phyloP scores from a whole-genome alignment of 2,888 invertebrate species.

The Drosophila buzzatii region DNA sequence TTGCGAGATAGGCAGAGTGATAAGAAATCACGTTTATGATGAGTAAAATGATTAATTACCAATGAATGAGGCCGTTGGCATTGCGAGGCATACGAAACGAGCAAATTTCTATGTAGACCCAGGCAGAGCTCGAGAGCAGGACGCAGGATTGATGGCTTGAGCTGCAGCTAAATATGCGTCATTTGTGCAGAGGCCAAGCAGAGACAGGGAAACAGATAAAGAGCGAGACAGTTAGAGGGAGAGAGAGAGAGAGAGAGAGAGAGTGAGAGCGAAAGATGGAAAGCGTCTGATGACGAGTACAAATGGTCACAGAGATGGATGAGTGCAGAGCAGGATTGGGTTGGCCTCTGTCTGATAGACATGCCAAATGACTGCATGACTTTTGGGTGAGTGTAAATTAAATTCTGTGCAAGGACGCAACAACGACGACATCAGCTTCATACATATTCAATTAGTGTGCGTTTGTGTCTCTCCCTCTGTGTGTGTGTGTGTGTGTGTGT shows the following conservation, averaged over 20 bases:
- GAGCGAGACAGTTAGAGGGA: conserved; percentile 2
- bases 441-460: conserved; percentile 80
- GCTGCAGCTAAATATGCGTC: conserved; percentile 79
- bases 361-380: conserved; percentile 81
- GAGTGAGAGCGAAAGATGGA: conserved; percentile 21
- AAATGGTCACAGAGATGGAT: conserved; percentile 76
- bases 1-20: conserved; percentile 41
- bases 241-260: conserved; percentile 15
- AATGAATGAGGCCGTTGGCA: conserved; percentile 81
- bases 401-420: conserved; percentile 72
- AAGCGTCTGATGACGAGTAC: conserved; percentile 69
- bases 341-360: conserved; percentile 68
- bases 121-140: conserved; percentile 18
- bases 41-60: conserved; percentile 83
- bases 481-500: conserved; percentile 29
- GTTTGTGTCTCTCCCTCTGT: conserved; percentile 28
- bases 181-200: conserved; percentile 71
- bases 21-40: conserved; percentile 82
- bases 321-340: conserved; percentile 54
- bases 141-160: conserved; percentile 76
- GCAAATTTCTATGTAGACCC: conserved; percentile 23
- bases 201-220: conserved; percentile 30
- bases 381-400: conserved; percentile 81
- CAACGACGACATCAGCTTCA: conserved; percentile 71
- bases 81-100: conserved; percentile 51